Conservation (phyloP, 2,113 vertebrate genomes). For the Gadus macrocephalus region DNA sequence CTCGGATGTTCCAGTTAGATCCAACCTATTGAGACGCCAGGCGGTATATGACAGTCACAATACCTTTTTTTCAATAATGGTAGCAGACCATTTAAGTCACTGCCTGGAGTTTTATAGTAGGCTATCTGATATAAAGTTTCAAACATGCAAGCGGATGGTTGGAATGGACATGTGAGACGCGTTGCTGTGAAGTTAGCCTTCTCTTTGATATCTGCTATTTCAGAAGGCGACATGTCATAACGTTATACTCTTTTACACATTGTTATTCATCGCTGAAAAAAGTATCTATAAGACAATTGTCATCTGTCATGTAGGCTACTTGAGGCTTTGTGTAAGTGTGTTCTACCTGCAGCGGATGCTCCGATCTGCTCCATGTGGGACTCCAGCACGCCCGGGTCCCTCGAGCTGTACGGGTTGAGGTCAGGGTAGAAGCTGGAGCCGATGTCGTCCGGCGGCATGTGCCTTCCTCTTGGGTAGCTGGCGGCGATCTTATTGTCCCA, state of each 20-base stretch:
- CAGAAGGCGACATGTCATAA: too few relatives aligned
- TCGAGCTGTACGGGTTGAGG: slow-evolving; percentile 83
- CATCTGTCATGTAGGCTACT: too few relatives aligned
- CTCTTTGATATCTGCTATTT: too few relatives aligned
- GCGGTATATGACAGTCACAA: slow-evolving; percentile 1
- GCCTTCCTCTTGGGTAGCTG: slow-evolving; percentile 85
- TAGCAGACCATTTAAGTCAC: too few relatives aligned
- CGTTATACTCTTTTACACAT: too few relatives aligned
- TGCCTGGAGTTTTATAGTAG: too few relatives aligned
- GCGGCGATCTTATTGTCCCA: slow-evolving; percentile 90
- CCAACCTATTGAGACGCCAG: slow-evolving; percentile 33
- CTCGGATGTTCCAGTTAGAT: slow-evolving; percentile 22
- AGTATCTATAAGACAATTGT: too few relatives aligned
- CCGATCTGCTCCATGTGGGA: slow-evolving; percentile 84
- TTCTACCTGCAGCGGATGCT: slow-evolving; percentile 80
- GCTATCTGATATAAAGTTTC: too few relatives aligned
- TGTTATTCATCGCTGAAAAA: too few relatives aligned
- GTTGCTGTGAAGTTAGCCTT: too few relatives aligned
- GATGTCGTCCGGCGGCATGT: slow-evolving; percentile 82
- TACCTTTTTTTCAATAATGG: not conserved
- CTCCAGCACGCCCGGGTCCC: slow-evolving; percentile 80
- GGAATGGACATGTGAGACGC: too few relatives aligned
- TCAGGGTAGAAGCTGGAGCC: slow-evolving; percentile 86
- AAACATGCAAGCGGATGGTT: too few relatives aligned
- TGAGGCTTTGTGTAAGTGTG: not conserved